A percentile compares a stretch with the other conserved stretches of the same genome.
Conservation (phyloP, 2,888 invertebrate genomes). For the Zootermopsis nevadensis region DNA sequence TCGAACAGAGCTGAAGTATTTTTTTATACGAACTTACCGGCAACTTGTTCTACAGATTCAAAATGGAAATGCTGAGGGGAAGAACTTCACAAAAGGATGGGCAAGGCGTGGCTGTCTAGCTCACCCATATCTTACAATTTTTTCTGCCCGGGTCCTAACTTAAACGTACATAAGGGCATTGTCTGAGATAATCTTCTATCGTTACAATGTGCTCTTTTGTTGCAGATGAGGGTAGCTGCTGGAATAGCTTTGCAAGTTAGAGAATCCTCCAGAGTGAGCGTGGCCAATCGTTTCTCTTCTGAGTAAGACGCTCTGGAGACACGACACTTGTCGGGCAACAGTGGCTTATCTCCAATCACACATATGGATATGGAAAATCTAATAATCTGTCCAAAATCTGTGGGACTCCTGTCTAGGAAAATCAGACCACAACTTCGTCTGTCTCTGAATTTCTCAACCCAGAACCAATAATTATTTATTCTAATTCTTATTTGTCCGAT, state of each 20-base stretch:
- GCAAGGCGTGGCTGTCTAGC: conserved; percentile 25
- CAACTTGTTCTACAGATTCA: background rate
- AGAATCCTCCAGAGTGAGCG: conserved; percentile 12
- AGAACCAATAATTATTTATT: too few relatives aligned
- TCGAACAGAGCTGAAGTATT: too few relatives aligned
- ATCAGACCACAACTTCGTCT: too few relatives aligned
- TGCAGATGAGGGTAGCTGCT: conserved; percentile 5
- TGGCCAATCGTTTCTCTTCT: conserved; percentile 21
- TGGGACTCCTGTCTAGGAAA: too few relatives aligned
- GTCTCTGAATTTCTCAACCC: too few relatives aligned
- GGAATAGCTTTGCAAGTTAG: conserved; percentile 37
- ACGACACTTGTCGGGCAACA: background rate
- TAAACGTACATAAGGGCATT: conserved; percentile 6
- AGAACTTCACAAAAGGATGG: background rate
- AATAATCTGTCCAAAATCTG: too few relatives aligned
- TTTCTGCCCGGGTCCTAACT: background rate
- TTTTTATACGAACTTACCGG: background rate
- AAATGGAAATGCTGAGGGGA: background rate
- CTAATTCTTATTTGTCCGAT: too few relatives aligned
- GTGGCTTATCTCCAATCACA: background rate
- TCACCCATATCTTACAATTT: background rate
- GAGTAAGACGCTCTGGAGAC: conserved; percentile 18
- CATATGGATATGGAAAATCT: too few relatives aligned
- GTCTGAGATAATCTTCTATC: conserved; percentile 24
- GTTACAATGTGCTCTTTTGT: conserved; percentile 27